phyloP scores from a whole-genome alignment of 2,113 vertebrate species.

The Sialia sialis region DNA sequence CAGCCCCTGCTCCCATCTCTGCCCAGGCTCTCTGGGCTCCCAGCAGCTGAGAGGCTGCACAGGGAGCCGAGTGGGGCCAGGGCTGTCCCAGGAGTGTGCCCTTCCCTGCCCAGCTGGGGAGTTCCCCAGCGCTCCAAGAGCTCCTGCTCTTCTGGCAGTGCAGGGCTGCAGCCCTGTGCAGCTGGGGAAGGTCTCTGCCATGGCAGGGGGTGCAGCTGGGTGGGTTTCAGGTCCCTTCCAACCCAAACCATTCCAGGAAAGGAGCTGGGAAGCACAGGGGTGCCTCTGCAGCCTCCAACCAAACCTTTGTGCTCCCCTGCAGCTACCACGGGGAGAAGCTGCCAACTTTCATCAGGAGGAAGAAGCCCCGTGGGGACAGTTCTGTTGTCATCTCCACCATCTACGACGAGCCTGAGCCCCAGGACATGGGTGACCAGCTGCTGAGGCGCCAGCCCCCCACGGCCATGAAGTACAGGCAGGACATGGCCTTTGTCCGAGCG shows the following conservation, averaged over 20 bases:
- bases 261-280: neutral
- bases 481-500: slow-evolving; percentile 55
- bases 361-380: slow-evolving; percentile 68
- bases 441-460: slow-evolving; percentile 83
- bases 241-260: neutral
- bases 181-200: neutral
- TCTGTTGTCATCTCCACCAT: slow-evolving; percentile 83
- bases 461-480: slow-evolving; percentile 86
- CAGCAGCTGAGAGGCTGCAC: neutral
- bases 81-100: neutral
- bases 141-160: neutral
- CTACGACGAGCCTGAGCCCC: slow-evolving; percentile 85
- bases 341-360: slow-evolving; percentile 69
- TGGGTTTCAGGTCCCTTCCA: neutral
- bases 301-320: neutral
- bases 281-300: neutral
- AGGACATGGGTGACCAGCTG: slow-evolving; percentile 80
- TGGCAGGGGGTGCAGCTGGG: neutral
- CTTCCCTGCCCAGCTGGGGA: neutral
- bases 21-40: neutral
- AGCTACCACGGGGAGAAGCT: slow-evolving; percentile 96
- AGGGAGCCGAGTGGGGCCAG: neutral
- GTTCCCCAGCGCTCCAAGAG: too few relatives aligned
- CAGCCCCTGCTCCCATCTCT: neutral
- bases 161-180: neutral